phyloP scores from a whole-genome alignment of 2,113 vertebrate genomes.

The Odocoileus virginianus region DNA sequence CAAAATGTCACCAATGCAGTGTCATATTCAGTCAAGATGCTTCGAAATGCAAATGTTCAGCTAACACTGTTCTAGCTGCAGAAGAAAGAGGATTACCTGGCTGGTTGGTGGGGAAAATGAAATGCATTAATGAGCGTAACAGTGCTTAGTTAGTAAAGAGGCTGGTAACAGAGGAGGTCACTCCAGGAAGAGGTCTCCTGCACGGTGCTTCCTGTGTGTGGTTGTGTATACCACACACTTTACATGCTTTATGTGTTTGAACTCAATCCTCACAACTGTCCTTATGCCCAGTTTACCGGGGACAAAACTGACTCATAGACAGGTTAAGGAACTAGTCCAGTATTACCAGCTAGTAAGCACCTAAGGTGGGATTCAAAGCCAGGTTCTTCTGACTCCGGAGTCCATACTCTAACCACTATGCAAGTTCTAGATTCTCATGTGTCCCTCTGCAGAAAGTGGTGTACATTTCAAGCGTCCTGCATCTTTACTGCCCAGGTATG shows the following conservation, averaged over 20 bases:
- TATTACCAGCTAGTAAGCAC: not conserved
- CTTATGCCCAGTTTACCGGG: not conserved
- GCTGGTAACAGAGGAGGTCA: fast-evolving
- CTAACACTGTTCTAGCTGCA: not conserved
- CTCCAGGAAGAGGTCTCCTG: not conserved
- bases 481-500: not conserved
- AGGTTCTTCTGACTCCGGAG: not conserved
- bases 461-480: not conserved
- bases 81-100: slow-evolving; percentile 23
- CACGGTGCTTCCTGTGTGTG: fast-evolving
- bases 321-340: not conserved
- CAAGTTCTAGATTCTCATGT: not conserved
- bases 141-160: not conserved
- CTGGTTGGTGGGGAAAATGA: not conserved
- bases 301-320: not conserved
- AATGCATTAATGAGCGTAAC: not conserved
- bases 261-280: not conserved
- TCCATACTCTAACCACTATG: not conserved
- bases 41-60: slow-evolving; percentile 56
- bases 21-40: slow-evolving; percentile 61
- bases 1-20: slow-evolving; percentile 63
- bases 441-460: not conserved
- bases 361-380: not conserved
- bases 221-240: not conserved
- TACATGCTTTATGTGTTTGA: not conserved